A percentile compares a stretch with the other conserved stretches of the same genome.
phyloP scores from a whole-genome alignment of 2,113 vertebrate species.

The Apaloderma vittatum region DNA sequence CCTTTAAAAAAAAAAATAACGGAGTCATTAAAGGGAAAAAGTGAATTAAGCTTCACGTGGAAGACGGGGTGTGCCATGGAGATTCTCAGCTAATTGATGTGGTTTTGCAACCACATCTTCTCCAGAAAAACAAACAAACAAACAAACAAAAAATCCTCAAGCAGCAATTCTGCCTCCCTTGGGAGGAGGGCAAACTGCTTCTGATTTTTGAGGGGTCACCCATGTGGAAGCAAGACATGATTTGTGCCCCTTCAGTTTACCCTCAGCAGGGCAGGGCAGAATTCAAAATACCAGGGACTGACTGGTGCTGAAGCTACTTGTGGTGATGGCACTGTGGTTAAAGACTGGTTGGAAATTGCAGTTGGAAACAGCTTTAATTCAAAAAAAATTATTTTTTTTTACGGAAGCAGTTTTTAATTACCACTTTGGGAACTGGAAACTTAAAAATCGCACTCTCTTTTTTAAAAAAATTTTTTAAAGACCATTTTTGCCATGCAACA shows the following conservation, averaged over 20 bases:
- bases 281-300: not conserved
- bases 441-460: not conserved
- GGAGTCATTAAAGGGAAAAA: not conserved
- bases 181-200: no score
- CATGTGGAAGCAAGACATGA: accelerated
- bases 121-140: not conserved
- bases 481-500: not conserved
- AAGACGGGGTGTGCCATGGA: not conserved
- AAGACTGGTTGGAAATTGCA: not conserved
- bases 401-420: not conserved
- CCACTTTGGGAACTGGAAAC: not conserved
- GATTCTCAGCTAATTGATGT: not conserved
- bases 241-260: not conserved
- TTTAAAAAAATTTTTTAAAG: not conserved
- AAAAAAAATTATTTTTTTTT: not conserved
- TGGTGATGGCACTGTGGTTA: accelerated
- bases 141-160: no score
- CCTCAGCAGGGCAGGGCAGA: not conserved
- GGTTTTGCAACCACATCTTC: not conserved
- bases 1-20: not conserved
- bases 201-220: not conserved
- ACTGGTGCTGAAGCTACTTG: not conserved
- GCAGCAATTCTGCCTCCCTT: not conserved
- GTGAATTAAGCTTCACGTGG: not conserved
- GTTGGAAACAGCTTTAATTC: not conserved